Evolutionary conservation across 1,140 invertebrate species (phyloP), one percentile per base, ranked within the genome.

Genomic region (Habropoda laboriosa): DNA sequence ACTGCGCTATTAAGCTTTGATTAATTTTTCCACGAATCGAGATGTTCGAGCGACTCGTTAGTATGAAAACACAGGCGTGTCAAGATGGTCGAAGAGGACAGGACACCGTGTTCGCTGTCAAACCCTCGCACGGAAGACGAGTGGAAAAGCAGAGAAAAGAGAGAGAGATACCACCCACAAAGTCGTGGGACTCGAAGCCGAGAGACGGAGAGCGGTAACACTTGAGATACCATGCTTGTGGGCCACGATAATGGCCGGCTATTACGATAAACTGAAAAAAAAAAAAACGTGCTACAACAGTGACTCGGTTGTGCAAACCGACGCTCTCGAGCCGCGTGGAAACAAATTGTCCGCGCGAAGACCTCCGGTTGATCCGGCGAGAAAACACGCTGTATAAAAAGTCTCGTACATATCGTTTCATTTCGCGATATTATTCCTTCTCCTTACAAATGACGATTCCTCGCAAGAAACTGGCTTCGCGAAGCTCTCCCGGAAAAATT

Each of bases 201-300:
- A 63, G 40, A 30, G 18, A 35, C 8, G 53, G 40, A 49, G 21
- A 32, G 47, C 53, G 40, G 75, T 72, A 86, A 86, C 78, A 79
- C 77, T 86, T 42, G 81, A 87, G 78, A 86, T 78, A 67, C 77
- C 75, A 67, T 38, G 71, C 66, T 72, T 21, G 66, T 32, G 70
- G 64, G 32, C 57, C 66, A 53, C 81, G 73, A 86, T 85, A 86
- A 86, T 83, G 74, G 78, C 55, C 57, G 47, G 45, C 80, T 55
- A 80, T 86, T 86, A 86, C 77, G 85, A 85, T 86, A 85, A 85
- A 85, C 55, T 42, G 49, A 73, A 72, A 80, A n/a, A n/a, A n/a
- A n/a, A n/a, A n/a, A 57, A 63, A 76, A 38, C 30, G 16, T 21
- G 6, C 10, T 24, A 35, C 45, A 67, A 83, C 84, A 86, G 78